Conservation (phyloP, 2,888 invertebrate genomes). For the Aelia acuminata region DNA sequence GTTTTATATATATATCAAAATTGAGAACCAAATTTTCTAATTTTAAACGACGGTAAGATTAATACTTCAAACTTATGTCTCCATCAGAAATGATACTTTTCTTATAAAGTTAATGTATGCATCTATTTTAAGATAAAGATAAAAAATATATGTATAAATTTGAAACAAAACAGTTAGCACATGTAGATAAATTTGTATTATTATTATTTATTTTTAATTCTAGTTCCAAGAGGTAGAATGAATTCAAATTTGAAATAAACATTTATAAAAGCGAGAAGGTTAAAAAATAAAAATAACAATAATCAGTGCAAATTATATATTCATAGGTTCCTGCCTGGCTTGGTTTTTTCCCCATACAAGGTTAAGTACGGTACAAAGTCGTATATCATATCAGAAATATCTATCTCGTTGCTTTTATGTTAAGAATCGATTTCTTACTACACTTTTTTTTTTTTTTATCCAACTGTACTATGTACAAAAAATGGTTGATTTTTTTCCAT, state of each 20-base stretch:
- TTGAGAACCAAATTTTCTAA: too few relatives aligned
- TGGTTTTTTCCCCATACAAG: conserved; percentile 27
- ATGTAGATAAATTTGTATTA: neutral
- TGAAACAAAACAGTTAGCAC: neutral
- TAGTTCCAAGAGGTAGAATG: neutral
- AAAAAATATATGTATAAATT: neutral
- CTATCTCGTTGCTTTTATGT: neutral
- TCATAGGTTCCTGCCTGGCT: neutral
- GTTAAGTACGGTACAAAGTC: conserved; percentile 27
- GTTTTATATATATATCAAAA: too few relatives aligned
- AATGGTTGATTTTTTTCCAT: neutral
- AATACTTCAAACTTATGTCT: too few relatives aligned
- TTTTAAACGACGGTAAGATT: too few relatives aligned
- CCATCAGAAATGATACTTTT: too few relatives aligned
- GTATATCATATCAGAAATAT: conserved; percentile 28
- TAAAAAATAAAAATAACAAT: neutral
- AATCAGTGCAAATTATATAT: conserved; percentile 35
- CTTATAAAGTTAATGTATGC: too few relatives aligned
- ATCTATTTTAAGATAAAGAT: too few relatives aligned
- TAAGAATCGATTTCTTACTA: conserved; percentile 1
- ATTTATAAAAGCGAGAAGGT: conserved; percentile 19
- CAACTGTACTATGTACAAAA: neutral
- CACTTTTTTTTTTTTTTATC: neutral
- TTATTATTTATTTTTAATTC: neutral
- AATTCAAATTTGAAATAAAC: conserved; percentile 15